phyloP scores from a whole-genome alignment of 2,113 vertebrate genomes.

The rabbit (Oryctolagus cuniculus) region mOryCun1.1 NC_091432.1:63188001-63188500 shows the following conservation, averaged over 20 bases:
- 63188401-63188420: slow-evolving; percentile 12
- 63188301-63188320: not conserved
- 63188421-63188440: not conserved
- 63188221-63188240: not conserved
- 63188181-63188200: not conserved
- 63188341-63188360: not conserved
- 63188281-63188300: not conserved
- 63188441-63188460: not conserved
- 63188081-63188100: not conserved
- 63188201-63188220: not conserved
- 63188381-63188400: not conserved
- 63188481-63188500: not conserved
- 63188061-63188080: slow-evolving; percentile 13
- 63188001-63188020: not conserved
- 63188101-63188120: not conserved
- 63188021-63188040: not conserved
- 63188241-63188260: not conserved
- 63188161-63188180: not conserved
- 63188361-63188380: not conserved
- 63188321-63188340: not conserved
- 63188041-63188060: slow-evolving; percentile 1
- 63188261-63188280: not conserved
- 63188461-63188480: not conserved
- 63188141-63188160: not conserved
- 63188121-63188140: not conserved